Conservation (phyloP, 1,140 invertebrate species). For the Adoxophyes honmai region DNA sequence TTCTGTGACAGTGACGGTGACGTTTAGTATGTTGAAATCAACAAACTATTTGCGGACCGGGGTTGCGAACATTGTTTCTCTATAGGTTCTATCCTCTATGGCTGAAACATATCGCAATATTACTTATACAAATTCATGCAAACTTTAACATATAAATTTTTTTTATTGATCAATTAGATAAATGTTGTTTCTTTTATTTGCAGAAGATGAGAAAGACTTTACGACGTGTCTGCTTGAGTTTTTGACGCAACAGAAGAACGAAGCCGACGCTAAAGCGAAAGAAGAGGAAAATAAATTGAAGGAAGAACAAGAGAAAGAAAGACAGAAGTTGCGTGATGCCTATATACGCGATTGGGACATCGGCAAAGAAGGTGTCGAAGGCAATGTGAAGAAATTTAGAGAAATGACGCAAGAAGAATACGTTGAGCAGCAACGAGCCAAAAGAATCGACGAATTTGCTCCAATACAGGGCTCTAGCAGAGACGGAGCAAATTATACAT, state of each 20-base stretch:
- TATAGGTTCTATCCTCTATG: too few species aligned
- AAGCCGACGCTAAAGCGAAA: constrained; percentile 64
- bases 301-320: constrained; percentile 67
- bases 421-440: constrained; percentile 84
- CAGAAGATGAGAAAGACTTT: constrained; percentile 67
- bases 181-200: constrained; percentile 35
- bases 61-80: too few species aligned
- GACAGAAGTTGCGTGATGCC: constrained; percentile 72
- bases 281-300: constrained; percentile 63
- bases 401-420: constrained; percentile 89
- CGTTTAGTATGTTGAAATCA: too few species aligned
- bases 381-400: constrained; percentile 73
- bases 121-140: too few species aligned
- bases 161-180: too few species aligned
- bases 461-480: constrained; percentile 44
- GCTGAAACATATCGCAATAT: too few species aligned
- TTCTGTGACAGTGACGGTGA: too few species aligned
- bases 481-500: constrained; percentile 42
- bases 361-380: constrained; percentile 77
- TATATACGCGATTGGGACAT: constrained; percentile 84
- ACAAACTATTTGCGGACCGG: too few species aligned
- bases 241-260: constrained; percentile 70
- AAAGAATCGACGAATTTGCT: constrained; percentile 84
- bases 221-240: constrained; percentile 70
- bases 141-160: too few species aligned